These are phyloP conservation scores for Alentia gelatinosa DNA, from an alignment of 2,888 invertebrate species.

Conservation along the genomic window DNA sequence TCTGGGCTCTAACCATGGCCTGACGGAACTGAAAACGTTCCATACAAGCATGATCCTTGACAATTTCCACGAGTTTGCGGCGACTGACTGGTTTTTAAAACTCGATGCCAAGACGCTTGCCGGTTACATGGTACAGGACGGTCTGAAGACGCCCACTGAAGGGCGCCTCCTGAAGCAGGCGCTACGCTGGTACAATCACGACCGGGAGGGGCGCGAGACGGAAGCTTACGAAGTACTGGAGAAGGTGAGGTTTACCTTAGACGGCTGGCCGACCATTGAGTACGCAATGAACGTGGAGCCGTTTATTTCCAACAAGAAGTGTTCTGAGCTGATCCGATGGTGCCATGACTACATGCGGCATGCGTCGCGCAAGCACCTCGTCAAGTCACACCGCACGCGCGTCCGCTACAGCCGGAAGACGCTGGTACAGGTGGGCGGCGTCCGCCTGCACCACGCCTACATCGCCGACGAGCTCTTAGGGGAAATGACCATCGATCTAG, in stretches of 20 bases:
- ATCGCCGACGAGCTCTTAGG: neutral
- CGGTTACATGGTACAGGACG: slow-evolving; percentile 57
- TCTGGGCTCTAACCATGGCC: slow-evolving; percentile 57
- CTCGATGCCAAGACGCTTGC: slow-evolving; percentile 55
- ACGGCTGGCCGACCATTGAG: slow-evolving; percentile 63
- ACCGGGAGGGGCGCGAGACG: slow-evolving; percentile 27
- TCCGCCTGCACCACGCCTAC: slow-evolving; percentile 28
- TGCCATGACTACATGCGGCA: slow-evolving; percentile 59
- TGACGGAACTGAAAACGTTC: slow-evolving; percentile 42
- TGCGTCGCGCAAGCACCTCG: slow-evolving; percentile 56
- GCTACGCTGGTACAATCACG: slow-evolving; percentile 59
- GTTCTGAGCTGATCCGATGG: slow-evolving; percentile 54
- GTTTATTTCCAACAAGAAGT: slow-evolving; percentile 57
- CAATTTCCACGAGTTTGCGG: slow-evolving; percentile 58
- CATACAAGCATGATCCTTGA: slow-evolving; percentile 55
- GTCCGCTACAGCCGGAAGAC: slow-evolving; percentile 58
- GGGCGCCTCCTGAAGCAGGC: slow-evolving; percentile 56
- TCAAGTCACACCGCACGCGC: slow-evolving; percentile 58
- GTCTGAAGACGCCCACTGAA: slow-evolving; percentile 55
- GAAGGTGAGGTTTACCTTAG: slow-evolving; percentile 58
- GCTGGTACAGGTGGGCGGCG: slow-evolving; percentile 60
- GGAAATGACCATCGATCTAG: neutral
- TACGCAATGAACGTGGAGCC: slow-evolving; percentile 56
- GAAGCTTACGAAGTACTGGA: slow-evolving; percentile 58
- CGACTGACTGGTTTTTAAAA: slow-evolving; percentile 55